Evolutionary conservation across 2,113 vertebrate genomes (phyloP).

Genomic region (Grammomys dolichurus): DNA sequence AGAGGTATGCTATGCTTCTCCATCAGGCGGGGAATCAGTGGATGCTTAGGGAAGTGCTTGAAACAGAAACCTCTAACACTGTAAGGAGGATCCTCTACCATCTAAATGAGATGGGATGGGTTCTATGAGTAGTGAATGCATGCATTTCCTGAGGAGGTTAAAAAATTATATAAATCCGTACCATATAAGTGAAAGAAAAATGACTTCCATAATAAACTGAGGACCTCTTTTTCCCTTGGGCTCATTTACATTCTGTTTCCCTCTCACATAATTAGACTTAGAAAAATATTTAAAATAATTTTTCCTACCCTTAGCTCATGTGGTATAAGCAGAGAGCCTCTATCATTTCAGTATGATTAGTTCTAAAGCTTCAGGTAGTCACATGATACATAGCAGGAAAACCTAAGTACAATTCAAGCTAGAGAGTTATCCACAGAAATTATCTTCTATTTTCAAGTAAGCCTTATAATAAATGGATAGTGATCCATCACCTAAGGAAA

Average conservation of each 20-base stretch:
- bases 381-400: not conserved
- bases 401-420: not conserved
- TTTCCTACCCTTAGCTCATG: not conserved
- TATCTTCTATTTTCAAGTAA: constrained; percentile 16
- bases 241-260: not conserved
- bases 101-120: fast-evolving
- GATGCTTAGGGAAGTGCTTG: not conserved
- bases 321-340: not conserved
- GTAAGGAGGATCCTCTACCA: fast-evolving
- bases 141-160: not conserved
- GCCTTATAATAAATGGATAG: constrained; percentile 55
- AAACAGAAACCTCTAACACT: not conserved
- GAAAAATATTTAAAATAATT: not conserved
- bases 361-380: not conserved
- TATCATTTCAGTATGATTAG: not conserved
- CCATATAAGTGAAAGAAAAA: not conserved
- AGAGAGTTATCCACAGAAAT: constrained; percentile 36
- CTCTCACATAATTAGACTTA: not conserved
- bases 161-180: too few species aligned
- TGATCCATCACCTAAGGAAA: constrained; percentile 61
- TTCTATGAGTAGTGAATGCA: fast-evolving
- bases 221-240: not conserved
- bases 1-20: not conserved
- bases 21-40: not conserved
- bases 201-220: not conserved